Percentiles rank a stretch among this genome's conserved stretches.
Conservation (phyloP, 2,888 invertebrate species). For the Orthosia gracilis region DNA sequence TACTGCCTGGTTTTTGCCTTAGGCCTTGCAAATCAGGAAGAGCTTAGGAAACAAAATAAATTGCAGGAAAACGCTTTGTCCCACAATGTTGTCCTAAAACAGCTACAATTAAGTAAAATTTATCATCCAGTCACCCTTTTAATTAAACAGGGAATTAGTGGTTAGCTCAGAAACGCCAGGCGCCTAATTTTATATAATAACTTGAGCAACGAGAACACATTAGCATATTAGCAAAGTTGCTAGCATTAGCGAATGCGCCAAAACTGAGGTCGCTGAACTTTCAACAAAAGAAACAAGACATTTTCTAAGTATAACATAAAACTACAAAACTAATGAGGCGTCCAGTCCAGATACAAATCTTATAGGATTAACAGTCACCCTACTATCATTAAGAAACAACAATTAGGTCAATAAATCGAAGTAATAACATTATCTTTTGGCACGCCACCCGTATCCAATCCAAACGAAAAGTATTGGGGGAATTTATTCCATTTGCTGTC, state of each 20-base stretch:
- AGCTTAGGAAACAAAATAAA: not conserved
- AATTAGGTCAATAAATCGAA: conserved; percentile 70
- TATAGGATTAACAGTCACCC: conserved; percentile 44
- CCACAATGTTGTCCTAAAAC: not conserved
- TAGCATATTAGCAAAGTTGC: conserved; percentile 47
- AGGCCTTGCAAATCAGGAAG: conserved; percentile 5
- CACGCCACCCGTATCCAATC: conserved; percentile 61
- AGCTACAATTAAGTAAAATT: not conserved
- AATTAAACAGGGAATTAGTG: conserved; percentile 17
- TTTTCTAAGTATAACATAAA: conserved; percentile 19
- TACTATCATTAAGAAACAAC: conserved; percentile 55
- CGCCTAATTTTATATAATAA: conserved; percentile 51
- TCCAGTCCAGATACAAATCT: conserved; percentile 43
- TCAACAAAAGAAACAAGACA: conserved; percentile 23
- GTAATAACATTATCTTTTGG: conserved; percentile 71
- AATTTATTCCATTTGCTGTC: conserved; percentile 58
- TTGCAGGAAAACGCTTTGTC: not conserved
- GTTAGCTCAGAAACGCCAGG: conserved; percentile 2
- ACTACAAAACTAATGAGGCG: conserved; percentile 39
- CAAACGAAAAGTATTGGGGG: conserved; percentile 59
- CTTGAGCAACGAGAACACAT: conserved; percentile 37
- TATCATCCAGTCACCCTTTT: not conserved
- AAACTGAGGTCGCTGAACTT: conserved; percentile 47
- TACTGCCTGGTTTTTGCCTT: not conserved
- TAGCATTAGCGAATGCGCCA: conserved; percentile 29